Base-by-base conservation (phyloP, 2,888 invertebrate species). In the Drosophila pegasa region DNA sequence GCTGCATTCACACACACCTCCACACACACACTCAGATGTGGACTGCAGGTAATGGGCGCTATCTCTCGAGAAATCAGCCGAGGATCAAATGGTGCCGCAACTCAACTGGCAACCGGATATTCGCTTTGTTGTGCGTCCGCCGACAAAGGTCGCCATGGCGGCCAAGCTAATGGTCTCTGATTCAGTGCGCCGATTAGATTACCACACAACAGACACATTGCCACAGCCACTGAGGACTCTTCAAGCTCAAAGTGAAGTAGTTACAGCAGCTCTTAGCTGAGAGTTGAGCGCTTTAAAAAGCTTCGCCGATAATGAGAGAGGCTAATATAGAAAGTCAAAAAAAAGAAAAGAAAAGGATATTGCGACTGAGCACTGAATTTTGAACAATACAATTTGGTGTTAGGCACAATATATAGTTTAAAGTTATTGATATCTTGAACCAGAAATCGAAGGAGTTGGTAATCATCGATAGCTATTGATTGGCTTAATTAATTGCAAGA, bases 31-130 rank as follows among this genome's bases (percentile, higher is more conserved):
- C 8, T 8, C 10, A 48, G 10, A 9, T 20, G 18, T 2, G n/a
- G 29, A 18, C 40, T 41, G 51, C 33, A 41, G 27, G 45, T 40
- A 43, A 18, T 68, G 55, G 22, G 12, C 29, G 16, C 20, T 63
- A 74, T 73, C 73, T 73, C 40, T 22, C n/a, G 51, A 37, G 59
- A 62, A 69, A 73, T 74, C 69, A 74, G 63, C 41, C 51, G 51
- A 48, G 37, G 55, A 51, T 73, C 55, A 58, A 47, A 52, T 4
- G 51, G 27, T 29, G 29, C 50, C 38, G 37, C 7, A 37, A 38
- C 29, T 33, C 45, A 31, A 10, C 45, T 50, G 38, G 29, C 38
- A 45, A 16, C 29, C n/a, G 31, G 50, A 33, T 50, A 27, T 45
- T 51, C 35, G 31, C 40, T 37, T 56, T 48, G 62, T 59, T 54